Percentiles rank a stretch among this genome's conserved stretches.
These are phyloP conservation scores for Trichonephila clavata DNA, from an alignment of 1,140 invertebrate species.

Conservation along the genomic window DNA sequence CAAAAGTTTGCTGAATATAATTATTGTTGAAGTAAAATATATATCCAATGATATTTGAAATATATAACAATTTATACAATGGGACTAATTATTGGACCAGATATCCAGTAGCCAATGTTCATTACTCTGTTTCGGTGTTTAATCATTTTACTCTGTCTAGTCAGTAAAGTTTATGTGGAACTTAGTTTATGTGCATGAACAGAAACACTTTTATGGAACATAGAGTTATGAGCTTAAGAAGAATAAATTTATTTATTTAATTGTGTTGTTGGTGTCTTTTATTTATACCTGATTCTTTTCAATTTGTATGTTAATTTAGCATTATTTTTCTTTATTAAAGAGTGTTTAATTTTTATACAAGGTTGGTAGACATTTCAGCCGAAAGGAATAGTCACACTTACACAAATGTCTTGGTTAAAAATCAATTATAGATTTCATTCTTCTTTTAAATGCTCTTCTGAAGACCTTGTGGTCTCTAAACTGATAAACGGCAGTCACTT, in stretches of 20 bases:
- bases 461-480: too few relatives aligned
- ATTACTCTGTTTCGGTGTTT: background rate
- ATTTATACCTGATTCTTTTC: too few relatives aligned
- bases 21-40: background rate
- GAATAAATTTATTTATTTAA: constrained; percentile 58
- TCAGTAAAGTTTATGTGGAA: background rate
- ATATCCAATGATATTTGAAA: background rate
- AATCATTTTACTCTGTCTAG: background rate
- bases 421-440: too few relatives aligned
- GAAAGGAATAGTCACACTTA: too few relatives aligned
- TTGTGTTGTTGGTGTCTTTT: background rate
- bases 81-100: background rate
- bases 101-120: background rate
- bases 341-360: too few relatives aligned
- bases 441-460: too few relatives aligned
- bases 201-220: constrained; percentile 51
- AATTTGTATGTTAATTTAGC: too few relatives aligned
- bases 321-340: too few relatives aligned
- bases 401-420: too few relatives aligned
- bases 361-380: too few relatives aligned
- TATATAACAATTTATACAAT: background rate
- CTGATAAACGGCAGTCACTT: too few relatives aligned
- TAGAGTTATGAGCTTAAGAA: constrained; percentile 53
- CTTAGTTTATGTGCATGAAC: constrained; percentile 28
- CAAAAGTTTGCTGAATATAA: background rate